Percentiles rank a stretch among this genome's conserved stretches.
Evolutionary conservation across 1,140 invertebrate species (phyloP).

Genomic region (Aphelenchoides besseyi): DNA sequence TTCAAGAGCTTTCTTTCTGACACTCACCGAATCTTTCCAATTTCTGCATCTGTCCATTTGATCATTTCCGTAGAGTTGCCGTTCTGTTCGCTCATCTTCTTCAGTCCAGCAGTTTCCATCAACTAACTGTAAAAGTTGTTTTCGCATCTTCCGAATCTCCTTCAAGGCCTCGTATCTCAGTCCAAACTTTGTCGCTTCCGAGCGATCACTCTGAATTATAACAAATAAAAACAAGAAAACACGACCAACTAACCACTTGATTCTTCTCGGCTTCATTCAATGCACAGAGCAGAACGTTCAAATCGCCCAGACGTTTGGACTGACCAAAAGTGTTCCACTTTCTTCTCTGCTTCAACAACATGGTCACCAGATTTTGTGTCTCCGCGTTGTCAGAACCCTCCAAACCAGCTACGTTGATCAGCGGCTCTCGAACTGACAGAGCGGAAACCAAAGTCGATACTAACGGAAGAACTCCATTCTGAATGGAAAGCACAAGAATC

Average conservation of each 20-base stretch:
- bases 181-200: constrained; percentile 77
- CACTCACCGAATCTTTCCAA: constrained; percentile 10
- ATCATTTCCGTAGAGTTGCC: constrained; percentile 69
- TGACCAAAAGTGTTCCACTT: constrained; percentile 76
- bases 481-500: constrained; percentile 84
- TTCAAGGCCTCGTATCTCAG: constrained; percentile 80
- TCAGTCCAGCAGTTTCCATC: constrained; percentile 72
- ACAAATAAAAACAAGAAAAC: too few species aligned
- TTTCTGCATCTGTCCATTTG: constrained; percentile 64
- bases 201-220: too few species aligned
- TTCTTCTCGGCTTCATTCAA: constrained; percentile 78
- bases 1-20: not conserved
- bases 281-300: constrained; percentile 80
- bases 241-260: too few species aligned
- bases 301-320: constrained; percentile 74
- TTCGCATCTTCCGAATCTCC: constrained; percentile 84
- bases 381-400: constrained; percentile 31
- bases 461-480: constrained; percentile 79
- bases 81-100: constrained; percentile 66
- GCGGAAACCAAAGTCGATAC: constrained; percentile 84
- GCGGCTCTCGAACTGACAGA: constrained; percentile 74
- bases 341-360: constrained; percentile 64
- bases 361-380: constrained; percentile 55
- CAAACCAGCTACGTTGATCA: constrained; percentile 56
- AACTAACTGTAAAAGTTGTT: constrained; percentile 83